Evolutionary conservation across 2,888 invertebrate genomes (phyloP).

Genomic region (Plemyria rubiginata): DNA sequence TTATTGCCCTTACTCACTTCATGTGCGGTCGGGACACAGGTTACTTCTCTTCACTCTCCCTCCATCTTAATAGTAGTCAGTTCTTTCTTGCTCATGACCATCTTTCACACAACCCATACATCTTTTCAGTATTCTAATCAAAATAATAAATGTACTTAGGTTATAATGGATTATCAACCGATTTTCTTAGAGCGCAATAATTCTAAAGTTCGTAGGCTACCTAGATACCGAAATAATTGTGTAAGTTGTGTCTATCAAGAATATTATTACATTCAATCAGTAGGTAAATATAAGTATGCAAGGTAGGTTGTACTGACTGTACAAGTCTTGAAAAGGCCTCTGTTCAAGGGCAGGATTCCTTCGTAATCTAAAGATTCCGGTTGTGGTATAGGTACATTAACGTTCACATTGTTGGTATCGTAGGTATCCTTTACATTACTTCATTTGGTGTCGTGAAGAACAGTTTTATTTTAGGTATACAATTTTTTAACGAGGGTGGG

Average conservation of each 20-base stretch:
- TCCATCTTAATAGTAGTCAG: too few relatives aligned
- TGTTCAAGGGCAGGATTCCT: constrained; percentile 36
- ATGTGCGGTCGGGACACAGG: too few relatives aligned
- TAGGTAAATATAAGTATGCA: neutral
- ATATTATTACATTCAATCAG: neutral
- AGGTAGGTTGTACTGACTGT: constrained; percentile 5
- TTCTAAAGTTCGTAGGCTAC: too few relatives aligned
- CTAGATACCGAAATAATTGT: too few relatives aligned
- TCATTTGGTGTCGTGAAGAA: constrained; percentile 5
- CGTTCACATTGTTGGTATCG: constrained; percentile 3
- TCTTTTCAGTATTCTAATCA: too few relatives aligned
- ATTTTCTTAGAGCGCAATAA: neutral
- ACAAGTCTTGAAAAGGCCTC: constrained; percentile 29
- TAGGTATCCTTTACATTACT: constrained; percentile 15
- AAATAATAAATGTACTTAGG: too few relatives aligned
- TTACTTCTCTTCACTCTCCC: too few relatives aligned
- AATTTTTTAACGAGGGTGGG: too few relatives aligned
- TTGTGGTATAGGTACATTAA: constrained; percentile 24
- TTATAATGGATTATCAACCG: neutral
- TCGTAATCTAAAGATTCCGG: constrained; percentile 36
- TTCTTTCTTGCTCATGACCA: too few relatives aligned
- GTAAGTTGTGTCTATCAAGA: too few relatives aligned
- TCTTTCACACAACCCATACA: too few relatives aligned
- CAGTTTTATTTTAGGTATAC: neutral
- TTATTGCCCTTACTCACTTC: too few relatives aligned